Conservation (phyloP, 2,888 invertebrate species). For the Spodoptera exigua region DNA sequence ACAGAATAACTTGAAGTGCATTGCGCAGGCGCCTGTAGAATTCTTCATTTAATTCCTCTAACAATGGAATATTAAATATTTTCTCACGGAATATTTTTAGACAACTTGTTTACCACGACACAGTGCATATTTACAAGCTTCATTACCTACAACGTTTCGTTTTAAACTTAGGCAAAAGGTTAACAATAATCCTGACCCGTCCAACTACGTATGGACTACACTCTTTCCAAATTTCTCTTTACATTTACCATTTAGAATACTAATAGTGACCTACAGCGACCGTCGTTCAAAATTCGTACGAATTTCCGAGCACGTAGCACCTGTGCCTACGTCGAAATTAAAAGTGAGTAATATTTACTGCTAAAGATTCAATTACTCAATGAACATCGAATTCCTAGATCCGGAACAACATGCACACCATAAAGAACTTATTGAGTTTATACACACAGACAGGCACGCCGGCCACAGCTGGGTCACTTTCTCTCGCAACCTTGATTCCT, state of each 20-base stretch:
- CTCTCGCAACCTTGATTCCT: constrained; percentile 88
- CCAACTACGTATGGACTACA: constrained; percentile 21
- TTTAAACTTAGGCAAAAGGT: not conserved
- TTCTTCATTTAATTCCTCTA: too few relatives aligned
- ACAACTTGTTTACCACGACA: too few relatives aligned
- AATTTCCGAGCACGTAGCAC: constrained; percentile 11
- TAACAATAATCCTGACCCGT: constrained; percentile 25
- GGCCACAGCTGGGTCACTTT: constrained; percentile 82
- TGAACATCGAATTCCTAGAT: constrained; percentile 44
- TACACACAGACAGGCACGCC: constrained; percentile 63
- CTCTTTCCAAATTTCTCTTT: constrained; percentile 57
- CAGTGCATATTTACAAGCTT: too few relatives aligned
- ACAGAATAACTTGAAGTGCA: too few relatives aligned
- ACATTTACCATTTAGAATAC: constrained; percentile 53
- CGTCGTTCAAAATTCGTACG: constrained; percentile 2
- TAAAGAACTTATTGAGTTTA: constrained; percentile 66
- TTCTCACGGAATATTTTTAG: too few relatives aligned
- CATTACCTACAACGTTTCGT: too few relatives aligned
- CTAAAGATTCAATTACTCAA: constrained; percentile 34
- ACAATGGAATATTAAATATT: too few relatives aligned
- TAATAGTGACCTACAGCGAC: constrained; percentile 52
- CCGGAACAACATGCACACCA: constrained; percentile 58
- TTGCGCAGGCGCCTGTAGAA: too few relatives aligned
- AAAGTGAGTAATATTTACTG: constrained; percentile 20
- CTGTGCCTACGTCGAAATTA: constrained; percentile 15